Base-by-base conservation (phyloP, 2,797 vertebrate genomes). In the Scolopax bukidnonensis region DNA sequence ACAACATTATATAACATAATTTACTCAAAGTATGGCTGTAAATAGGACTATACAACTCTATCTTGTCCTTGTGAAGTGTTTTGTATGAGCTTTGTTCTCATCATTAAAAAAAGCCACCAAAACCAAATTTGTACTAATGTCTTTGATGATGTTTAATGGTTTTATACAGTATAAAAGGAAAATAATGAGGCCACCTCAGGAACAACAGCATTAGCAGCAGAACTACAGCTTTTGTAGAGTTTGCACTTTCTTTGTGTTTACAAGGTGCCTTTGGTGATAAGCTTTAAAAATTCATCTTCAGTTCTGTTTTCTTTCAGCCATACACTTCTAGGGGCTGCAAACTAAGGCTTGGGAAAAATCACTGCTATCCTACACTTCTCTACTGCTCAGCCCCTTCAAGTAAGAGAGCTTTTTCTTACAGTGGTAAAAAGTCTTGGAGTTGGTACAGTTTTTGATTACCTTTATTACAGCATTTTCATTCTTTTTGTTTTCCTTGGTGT, bases 241-340 rank as follows among this genome's bases (percentile, higher is more conserved):
- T 69, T 82, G 27, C 7, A 14, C 28, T 85, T 84, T 54, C 40
- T 65, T 65, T 87, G 48, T 90, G 30, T 84, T 90, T 95, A 53
- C 74, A 51, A 78, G 21, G 16, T 69, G 40, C 57, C 59, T 82
- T 88, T 81, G 61, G n/a, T 70, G 36, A 51, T 64, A 80, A 91
- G 85, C 25, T 81, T 91, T 78, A 64, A 94, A 89, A 94, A 93
- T 54, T 86, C 4, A 67, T 78, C 64, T 95, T 89, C 32, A 12
- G 17, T 75, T 87, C 60, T 84, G 11, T 92, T 95, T 95, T 68
- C 20, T 59, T 59, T 77, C 67, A 80, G 20, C 51, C 21, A 30
- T 78, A 43, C 1, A 8, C 81, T 60, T 43, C 79, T 82, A 70
- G 32, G 11, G 56, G 67, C 30, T 82, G 48, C 30, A 93, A 85